Percentiles rank a stretch among this genome's conserved stretches.
phyloP scores from a whole-genome alignment of 53 echinoderm and acorn worm species.

The Echinarachnius parma region DNA sequence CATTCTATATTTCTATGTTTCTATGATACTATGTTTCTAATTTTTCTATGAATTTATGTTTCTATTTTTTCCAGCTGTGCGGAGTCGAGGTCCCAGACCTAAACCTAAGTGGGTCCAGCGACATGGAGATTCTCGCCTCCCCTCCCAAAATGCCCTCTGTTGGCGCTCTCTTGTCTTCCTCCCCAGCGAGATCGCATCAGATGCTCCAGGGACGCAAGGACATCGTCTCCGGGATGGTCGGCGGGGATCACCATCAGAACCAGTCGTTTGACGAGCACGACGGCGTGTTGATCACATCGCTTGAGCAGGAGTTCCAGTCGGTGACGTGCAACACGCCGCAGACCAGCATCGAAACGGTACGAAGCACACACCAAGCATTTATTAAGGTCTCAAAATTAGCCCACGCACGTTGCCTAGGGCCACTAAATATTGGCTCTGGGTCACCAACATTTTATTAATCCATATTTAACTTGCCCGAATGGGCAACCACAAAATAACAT shows the following conservation, averaged over 20 bases:
- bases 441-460: too few species aligned
- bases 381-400: neutral
- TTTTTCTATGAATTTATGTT: too few species aligned
- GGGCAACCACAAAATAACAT: too few species aligned
- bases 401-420: too few species aligned
- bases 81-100: constrained; percentile 81
- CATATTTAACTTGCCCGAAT: too few species aligned
- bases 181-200: constrained; percentile 16
- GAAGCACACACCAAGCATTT: neutral
- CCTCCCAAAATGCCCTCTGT: constrained; percentile 42
- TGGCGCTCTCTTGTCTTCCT: constrained; percentile 27
- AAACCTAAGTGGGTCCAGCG: constrained; percentile 39
- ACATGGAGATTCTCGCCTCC: constrained; percentile 55
- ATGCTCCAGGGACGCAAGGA: constrained; percentile 30
- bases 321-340: constrained; percentile 54
- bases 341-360: constrained; percentile 66
- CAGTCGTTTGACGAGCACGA: constrained; percentile 7
- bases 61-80: constrained; percentile 78
- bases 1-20: too few species aligned
- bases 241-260: constrained; percentile 11
- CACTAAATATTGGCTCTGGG: too few species aligned
- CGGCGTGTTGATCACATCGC: constrained; percentile 7
- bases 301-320: constrained; percentile 76
- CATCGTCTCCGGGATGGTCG: constrained; percentile 12
- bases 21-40: too few species aligned